Evolutionary conservation across 2,888 invertebrate species (phyloP).

Genomic region (Thumatha senex): DNA sequence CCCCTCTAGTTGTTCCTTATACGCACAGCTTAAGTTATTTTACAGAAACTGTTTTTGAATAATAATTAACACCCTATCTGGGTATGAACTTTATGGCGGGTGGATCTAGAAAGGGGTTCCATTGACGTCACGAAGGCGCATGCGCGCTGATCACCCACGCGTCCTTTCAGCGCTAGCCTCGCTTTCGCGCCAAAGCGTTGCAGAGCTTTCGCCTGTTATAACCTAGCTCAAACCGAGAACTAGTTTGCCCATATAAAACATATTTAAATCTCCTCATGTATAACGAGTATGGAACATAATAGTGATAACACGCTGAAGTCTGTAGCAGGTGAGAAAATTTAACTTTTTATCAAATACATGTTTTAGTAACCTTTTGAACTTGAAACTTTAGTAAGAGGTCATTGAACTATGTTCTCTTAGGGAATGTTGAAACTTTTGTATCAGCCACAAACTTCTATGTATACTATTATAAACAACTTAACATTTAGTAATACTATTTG

Average conservation of each 20-base stretch:
- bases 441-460: no score
- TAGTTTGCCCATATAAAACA: slow-evolving; percentile 19
- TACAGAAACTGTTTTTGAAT: background rate
- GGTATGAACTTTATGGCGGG: slow-evolving; percentile 11
- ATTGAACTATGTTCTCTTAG: slow-evolving; percentile 50
- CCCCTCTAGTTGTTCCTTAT: no score
- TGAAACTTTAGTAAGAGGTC: slow-evolving; percentile 40
- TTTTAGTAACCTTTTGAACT: slow-evolving; percentile 41
- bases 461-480: no score
- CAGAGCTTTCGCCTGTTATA: slow-evolving; percentile 59
- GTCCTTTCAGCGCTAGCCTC: slow-evolving; percentile 41
- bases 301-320: slow-evolving; percentile 47
- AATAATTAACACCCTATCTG: slow-evolving; percentile 6
- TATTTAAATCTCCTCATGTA: slow-evolving; percentile 21
- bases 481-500: no score
- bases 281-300: slow-evolving; percentile 54
- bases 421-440: background rate
- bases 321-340: slow-evolving; percentile 59
- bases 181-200: slow-evolving; percentile 77
- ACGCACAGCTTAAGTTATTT: no score
- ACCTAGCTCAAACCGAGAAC: slow-evolving; percentile 44
- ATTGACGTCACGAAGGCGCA: slow-evolving; percentile 71
- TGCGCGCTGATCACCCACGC: slow-evolving; percentile 66
- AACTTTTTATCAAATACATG: slow-evolving; percentile 15
- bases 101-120: slow-evolving; percentile 51